A percentile compares a stretch with the other conserved stretches of the same genome.
phyloP scores from a whole-genome alignment of 2,797 vertebrate species.

The Notamacropus eugenii region DNA sequence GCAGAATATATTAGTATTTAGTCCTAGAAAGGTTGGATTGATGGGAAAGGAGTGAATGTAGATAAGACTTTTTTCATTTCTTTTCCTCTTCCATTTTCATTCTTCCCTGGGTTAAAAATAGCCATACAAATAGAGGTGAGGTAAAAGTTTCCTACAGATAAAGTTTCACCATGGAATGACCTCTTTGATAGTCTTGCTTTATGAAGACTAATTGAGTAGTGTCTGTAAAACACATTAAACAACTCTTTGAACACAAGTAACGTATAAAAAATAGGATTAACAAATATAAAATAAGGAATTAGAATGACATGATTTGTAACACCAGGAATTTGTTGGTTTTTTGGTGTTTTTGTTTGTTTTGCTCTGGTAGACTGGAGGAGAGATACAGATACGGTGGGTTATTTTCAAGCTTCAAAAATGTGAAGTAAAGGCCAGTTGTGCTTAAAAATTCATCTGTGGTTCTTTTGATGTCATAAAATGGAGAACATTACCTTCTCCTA shows the following conservation, averaged over 20 bases:
- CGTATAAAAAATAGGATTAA: constrained; percentile 29
- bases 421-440: constrained; percentile 32
- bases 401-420: constrained; percentile 47
- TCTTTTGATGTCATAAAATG: constrained; percentile 40
- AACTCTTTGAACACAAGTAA: too few relatives aligned
- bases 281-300: constrained; percentile 34
- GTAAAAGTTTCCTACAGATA: background rate
- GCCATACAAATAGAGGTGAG: background rate
- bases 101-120: background rate
- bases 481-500: constrained; percentile 8
- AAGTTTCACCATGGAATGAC: constrained; percentile 42
- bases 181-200: constrained; percentile 6
- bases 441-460: background rate
- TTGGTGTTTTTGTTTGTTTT: constrained; percentile 27
- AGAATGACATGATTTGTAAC: constrained; percentile 30
- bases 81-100: background rate
- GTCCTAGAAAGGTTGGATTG: background rate
- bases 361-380: background rate
- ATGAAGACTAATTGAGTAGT: constrained; percentile 35
- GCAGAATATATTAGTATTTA: background rate
- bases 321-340: constrained; percentile 28
- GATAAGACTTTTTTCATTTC: background rate
- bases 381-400: constrained; percentile 31
- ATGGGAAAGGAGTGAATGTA: background rate
- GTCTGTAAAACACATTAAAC: constrained; percentile 39